phyloP scores from a whole-genome alignment of 2,888 invertebrate species.

The Theretra japonica region DNA sequence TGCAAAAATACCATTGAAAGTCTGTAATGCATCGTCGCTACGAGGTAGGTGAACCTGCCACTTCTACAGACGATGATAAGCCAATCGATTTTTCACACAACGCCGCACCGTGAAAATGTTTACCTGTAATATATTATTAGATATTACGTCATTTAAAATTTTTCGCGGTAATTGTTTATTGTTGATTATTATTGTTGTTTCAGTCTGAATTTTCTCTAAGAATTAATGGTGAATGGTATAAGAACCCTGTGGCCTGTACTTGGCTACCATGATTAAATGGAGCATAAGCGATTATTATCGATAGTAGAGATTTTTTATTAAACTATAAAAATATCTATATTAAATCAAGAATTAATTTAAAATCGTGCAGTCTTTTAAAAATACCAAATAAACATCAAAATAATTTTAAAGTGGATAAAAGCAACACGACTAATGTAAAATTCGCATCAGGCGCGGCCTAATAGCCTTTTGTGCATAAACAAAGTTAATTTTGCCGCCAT shows the following conservation, averaged over 20 bases:
- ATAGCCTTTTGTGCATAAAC: conserved; percentile 32
- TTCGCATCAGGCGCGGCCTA: conserved; percentile 22
- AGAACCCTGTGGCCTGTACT: too few species aligned
- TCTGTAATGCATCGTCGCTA: not conserved
- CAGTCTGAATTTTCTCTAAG: too few species aligned
- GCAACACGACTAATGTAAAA: not conserved
- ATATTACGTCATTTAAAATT: not conserved
- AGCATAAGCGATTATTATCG: too few species aligned
- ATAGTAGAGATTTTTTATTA: too few species aligned
- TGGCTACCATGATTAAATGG: too few species aligned
- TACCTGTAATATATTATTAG: not conserved
- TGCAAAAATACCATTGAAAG: not conserved
- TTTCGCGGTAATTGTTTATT: too few species aligned
- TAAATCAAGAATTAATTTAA: too few species aligned
- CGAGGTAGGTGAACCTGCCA: conserved; percentile 21
- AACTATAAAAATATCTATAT: too few species aligned
- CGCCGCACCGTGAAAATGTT: not conserved
- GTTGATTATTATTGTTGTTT: not conserved
- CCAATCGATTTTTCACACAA: conserved; percentile 48
- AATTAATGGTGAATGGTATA: too few species aligned
- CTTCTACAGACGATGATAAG: conserved; percentile 43
- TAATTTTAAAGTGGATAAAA: not conserved
- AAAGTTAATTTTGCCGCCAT: conserved; percentile 18
- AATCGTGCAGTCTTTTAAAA: not conserved
- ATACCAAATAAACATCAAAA: not conserved